Conservation (phyloP, 2,888 invertebrate genomes). For the Cyclophora punctaria region DNA sequence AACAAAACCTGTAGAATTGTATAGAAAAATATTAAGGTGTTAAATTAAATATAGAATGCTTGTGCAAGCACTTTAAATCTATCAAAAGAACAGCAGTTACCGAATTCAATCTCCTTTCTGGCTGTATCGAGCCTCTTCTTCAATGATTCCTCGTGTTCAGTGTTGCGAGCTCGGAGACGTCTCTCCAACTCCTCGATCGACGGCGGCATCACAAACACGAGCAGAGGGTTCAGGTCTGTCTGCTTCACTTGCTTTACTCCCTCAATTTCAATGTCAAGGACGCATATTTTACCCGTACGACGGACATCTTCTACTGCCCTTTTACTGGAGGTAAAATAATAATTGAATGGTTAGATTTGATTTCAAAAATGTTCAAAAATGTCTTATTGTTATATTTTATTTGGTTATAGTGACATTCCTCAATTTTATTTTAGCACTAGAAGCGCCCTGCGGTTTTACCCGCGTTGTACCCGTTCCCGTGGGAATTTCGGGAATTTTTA, state of each 20-base stretch:
- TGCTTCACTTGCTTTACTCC: conserved; percentile 91
- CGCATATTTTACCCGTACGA: conserved; percentile 88
- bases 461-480: too few relatives aligned
- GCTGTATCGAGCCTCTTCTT: conserved; percentile 86
- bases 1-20: too few relatives aligned
- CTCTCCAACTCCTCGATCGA: conserved; percentile 84
- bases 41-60: too few relatives aligned
- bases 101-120: conserved; percentile 87
- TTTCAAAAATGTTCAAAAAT: too few relatives aligned
- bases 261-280: conserved; percentile 95
- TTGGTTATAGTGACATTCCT: too few relatives aligned
- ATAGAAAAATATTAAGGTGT: too few relatives aligned
- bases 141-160: conserved; percentile 93
- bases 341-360: too few relatives aligned
- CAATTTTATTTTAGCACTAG: too few relatives aligned
- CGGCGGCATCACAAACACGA: conserved; percentile 96
- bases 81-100: conserved; percentile 48
- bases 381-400: too few relatives aligned
- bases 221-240: conserved; percentile 86
- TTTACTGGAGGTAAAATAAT: conserved; percentile 79
- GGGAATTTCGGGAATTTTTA: too few relatives aligned
- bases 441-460: too few relatives aligned
- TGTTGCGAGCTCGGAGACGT: conserved; percentile 84
- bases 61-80: too few relatives aligned
- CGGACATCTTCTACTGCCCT: conserved; percentile 88